Base-by-base conservation (phyloP, 1,140 invertebrate species). In the Tetramorium simillimum region DNA sequence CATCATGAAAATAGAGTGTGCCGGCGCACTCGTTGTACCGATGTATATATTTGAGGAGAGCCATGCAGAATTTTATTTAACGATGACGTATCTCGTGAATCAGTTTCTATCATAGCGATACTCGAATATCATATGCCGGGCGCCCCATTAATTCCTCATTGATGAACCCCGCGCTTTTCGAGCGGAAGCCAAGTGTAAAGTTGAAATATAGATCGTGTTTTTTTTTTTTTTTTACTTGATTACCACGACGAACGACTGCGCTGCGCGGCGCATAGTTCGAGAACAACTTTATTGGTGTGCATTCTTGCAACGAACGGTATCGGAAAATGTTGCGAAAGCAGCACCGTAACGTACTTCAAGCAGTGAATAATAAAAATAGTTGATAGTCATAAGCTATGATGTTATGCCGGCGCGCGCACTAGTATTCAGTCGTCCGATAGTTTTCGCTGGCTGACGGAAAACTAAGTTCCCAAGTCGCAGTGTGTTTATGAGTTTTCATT, bases 341-440 rank as follows among this genome's bases (percentile, higher is more conserved):
- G 1, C 21, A 51, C 10, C 37, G 78, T 70, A 81, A 81, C 78
- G 78, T 81, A 82, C 51, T 72, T 33, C 28, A 18, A 33, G 51
- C 67, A 51, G 67, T 82, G 67, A 82, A 82, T 82, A 82, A 82
- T 82, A 82, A 82, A 82, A 82, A 82, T 82, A 82, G 80, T 82
- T 82, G 80, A 73, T 82, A 73, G 67, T 73, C 80, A 33, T 82
- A 82, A 82, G 51, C 67, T 73, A 58, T 43, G 67, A 82, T 73
- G 67, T 73, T 82, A 81, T 81, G 37, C 51, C 49, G 24, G 33
- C 37, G 21, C 37, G 21, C 51, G 7, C 37, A 56, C 73, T 24
- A 7, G 16, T 73, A 49, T 82, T 58, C 69, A 82, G 67, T 46
- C 18, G 24, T 46, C 18, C 53, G 53, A 82, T 81, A 81, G 78